Evolutionary conservation across 2,888 invertebrate genomes (phyloP).

Genomic region (Ornithoptera priamus): DNA sequence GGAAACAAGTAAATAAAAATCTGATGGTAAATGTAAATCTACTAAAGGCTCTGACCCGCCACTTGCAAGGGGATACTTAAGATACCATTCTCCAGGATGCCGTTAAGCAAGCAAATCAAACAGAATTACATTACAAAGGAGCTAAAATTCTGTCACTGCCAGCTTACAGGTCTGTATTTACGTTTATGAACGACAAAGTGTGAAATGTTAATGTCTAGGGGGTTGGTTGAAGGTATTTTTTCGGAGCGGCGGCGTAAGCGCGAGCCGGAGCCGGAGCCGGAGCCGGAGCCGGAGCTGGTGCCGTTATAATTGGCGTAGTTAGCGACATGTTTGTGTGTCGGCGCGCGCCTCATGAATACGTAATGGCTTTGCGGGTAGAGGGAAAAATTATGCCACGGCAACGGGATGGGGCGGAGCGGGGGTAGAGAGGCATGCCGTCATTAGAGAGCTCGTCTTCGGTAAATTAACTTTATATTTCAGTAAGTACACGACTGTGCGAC

Average conservation of each 20-base stretch:
- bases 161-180: background rate
- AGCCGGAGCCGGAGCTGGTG: conserved; percentile 20
- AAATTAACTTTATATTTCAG: conserved; percentile 38
- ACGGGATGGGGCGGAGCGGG: too few species aligned
- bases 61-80: too few species aligned
- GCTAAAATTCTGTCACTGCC: too few species aligned
- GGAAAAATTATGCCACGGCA: conserved; percentile 32
- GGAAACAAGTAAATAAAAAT: too few species aligned
- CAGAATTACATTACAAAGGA: too few species aligned
- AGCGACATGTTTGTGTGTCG: conserved; percentile 44
- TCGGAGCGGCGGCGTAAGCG: background rate
- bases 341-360: conserved; percentile 42
- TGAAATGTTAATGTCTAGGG: conserved; percentile 33
- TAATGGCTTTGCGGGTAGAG: conserved; percentile 34
- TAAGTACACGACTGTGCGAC: conserved; percentile 23
- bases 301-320: conserved; percentile 43
- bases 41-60: too few species aligned
- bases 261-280: background rate
- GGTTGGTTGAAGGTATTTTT: conserved; percentile 11
- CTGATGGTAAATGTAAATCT: too few species aligned
- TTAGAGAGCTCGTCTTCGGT: conserved; percentile 36
- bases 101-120: too few species aligned
- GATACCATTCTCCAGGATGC: too few species aligned
- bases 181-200: conserved; percentile 5
- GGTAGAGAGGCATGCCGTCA: conserved; percentile 33